phyloP scores from a whole-genome alignment of 2,113 vertebrate species.

The Geococcyx californianus region DNA sequence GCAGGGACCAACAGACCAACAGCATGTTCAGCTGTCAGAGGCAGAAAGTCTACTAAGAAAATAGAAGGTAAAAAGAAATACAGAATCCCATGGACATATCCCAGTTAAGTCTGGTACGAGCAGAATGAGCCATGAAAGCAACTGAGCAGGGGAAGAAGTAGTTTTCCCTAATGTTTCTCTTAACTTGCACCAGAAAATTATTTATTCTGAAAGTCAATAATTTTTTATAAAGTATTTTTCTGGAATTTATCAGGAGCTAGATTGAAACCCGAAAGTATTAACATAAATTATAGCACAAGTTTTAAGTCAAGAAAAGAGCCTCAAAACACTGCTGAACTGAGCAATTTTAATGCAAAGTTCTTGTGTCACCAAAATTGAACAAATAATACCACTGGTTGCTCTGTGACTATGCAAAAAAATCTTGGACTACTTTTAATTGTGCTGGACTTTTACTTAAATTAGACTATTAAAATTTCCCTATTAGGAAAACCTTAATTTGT shows the following conservation, averaged over 20 bases:
- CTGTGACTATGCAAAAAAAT: background rate
- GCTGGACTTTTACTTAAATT: background rate
- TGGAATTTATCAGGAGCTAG: background rate
- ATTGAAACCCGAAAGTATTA: background rate
- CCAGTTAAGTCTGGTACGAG: background rate
- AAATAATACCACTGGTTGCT: background rate
- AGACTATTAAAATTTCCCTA: background rate
- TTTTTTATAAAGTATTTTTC: background rate
- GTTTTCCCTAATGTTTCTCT: background rate
- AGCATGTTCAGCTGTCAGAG: background rate
- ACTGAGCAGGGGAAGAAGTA: background rate
- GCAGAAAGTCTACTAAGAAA: background rate
- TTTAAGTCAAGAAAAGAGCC: background rate
- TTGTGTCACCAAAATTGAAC: no score
- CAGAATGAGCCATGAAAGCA: background rate
- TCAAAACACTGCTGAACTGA: background rate
- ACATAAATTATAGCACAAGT: background rate
- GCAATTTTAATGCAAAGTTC: background rate
- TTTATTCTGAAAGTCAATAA: background rate
- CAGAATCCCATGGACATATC: background rate
- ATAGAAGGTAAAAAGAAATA: background rate
- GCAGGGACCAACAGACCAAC: background rate
- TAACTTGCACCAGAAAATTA: background rate
- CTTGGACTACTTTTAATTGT: background rate
- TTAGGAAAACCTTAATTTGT: background rate